These are phyloP conservation scores for Agrilus biguttatus DNA, from an alignment of 2,888 invertebrate genomes.

Conservation along the genomic window DNA sequence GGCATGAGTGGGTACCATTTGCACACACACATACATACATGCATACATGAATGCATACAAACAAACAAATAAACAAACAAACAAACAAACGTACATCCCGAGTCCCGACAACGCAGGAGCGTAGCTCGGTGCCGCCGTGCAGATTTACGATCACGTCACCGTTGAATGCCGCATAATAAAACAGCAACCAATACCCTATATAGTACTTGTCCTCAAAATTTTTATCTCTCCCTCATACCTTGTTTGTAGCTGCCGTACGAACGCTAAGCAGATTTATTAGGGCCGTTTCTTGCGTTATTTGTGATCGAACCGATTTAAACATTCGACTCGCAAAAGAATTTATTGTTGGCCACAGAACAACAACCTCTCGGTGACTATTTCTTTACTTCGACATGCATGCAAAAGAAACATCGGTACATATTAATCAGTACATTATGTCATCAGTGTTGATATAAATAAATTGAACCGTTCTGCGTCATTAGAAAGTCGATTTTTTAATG, in stretches of 20 bases:
- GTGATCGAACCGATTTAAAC: constrained; percentile 12
- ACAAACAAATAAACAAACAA: constrained; percentile 3
- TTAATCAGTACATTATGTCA: no score
- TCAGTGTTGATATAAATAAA: no score
- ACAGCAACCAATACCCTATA: constrained; percentile 30
- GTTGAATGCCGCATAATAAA: constrained; percentile 27
- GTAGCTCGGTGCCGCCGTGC: constrained; percentile 7
- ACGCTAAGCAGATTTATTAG: constrained; percentile 26
- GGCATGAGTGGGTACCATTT: no score
- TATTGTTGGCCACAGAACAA: no score
- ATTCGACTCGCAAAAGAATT: no score
- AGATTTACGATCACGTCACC: constrained; percentile 23
- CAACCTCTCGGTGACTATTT: no score
- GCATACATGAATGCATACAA: not conserved
- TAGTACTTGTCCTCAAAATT: constrained; percentile 33
- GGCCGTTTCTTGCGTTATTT: constrained; percentile 23
- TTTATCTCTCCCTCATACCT: constrained; percentile 33
- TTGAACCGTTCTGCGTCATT: no score
- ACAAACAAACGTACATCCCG: constrained; percentile 2
- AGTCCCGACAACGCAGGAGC: not conserved
- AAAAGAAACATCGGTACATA: no score
- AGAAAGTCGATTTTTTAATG: no score
- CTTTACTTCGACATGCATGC: no score
- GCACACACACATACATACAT: not conserved
- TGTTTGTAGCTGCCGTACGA: constrained; percentile 29